A percentile compares a stretch with the other conserved stretches of the same genome.
Evolutionary conservation across 1,140 invertebrate genomes (phyloP).

Genomic region (Drosophila truncata): DNA sequence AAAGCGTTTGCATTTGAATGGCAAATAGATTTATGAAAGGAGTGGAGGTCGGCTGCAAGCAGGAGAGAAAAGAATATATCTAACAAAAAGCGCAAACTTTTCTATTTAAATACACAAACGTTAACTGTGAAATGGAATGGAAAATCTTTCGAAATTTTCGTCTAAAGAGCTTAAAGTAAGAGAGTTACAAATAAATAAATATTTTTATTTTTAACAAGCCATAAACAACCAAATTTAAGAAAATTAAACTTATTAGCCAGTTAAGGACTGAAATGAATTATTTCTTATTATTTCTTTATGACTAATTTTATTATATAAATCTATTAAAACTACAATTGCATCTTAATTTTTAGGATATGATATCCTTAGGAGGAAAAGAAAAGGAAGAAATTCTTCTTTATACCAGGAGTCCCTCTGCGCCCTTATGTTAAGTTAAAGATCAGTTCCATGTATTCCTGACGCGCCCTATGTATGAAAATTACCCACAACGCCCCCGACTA

Average conservation of each 20-base stretch:
- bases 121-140: slow-evolving; percentile 13
- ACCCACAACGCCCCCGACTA: too few species aligned
- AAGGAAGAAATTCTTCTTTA: too few species aligned
- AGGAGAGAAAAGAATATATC: slow-evolving; percentile 1
- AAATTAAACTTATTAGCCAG: background rate
- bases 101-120: slow-evolving; percentile 51
- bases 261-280: background rate
- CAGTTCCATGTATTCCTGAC: too few species aligned
- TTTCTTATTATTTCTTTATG: background rate
- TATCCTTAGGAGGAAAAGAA: too few species aligned
- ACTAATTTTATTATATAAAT: background rate
- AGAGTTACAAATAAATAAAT: background rate
- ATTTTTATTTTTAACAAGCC: background rate
- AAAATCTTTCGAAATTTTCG: slow-evolving; percentile 18
- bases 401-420: too few species aligned
- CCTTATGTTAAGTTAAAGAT: too few species aligned
- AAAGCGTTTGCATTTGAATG: slow-evolving; percentile 74
- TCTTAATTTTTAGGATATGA: too few species aligned
- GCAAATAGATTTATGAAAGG: slow-evolving; percentile 65
- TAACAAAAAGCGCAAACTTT: slow-evolving; percentile 58
- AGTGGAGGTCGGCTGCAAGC: slow-evolving; percentile 20
- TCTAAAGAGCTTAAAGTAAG: background rate
- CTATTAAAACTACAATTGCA: background rate
- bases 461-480: too few species aligned
- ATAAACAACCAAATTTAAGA: background rate